These are phyloP conservation scores for Umimayanthus chanpuru DNA, from an alignment of 92 coral and sea anemone genomes.

Conservation along the genomic window DNA sequence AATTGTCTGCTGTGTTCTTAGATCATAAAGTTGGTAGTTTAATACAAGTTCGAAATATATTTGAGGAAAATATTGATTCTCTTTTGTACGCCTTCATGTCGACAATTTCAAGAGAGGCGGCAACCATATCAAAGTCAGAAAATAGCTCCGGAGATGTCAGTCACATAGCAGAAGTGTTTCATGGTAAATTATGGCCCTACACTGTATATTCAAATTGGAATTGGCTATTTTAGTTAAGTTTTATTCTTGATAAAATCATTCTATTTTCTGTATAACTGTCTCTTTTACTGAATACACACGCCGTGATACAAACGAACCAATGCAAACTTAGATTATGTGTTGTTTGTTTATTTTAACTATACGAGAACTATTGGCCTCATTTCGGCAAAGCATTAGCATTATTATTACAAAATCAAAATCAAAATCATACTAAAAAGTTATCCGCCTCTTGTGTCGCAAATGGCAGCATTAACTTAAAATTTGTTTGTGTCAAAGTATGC, in stretches of 20 bases:
- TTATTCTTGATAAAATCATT: background rate
- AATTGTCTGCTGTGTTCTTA: background rate
- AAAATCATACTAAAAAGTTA: constrained; percentile 6
- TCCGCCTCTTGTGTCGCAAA: background rate
- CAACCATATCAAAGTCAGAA: background rate
- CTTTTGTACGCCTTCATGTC: background rate
- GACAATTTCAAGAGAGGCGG: background rate
- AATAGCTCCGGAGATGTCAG: constrained; percentile 16
- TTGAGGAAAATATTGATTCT: constrained; percentile 24
- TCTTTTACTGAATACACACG: background rate
- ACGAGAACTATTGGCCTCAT: constrained; percentile 15
- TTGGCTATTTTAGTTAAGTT: background rate
- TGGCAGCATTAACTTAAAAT: background rate
- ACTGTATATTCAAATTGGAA: background rate
- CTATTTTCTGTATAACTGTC: background rate
- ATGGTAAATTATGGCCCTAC: background rate
- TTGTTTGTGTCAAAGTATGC: background rate
- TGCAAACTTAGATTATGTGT: background rate
- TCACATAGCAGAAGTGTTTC: background rate
- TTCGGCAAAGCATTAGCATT: constrained; percentile 12
- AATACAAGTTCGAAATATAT: constrained; percentile 13
- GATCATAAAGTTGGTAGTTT: background rate
- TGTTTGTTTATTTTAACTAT: constrained; percentile 12
- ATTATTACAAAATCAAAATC: constrained; percentile 1
- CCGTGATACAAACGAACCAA: constrained; percentile 6